Percentiles rank a stretch among this genome's conserved stretches.
phyloP scores from a whole-genome alignment of 2,797 vertebrate genomes.

The Gobionotothen gibberifrons region DNA sequence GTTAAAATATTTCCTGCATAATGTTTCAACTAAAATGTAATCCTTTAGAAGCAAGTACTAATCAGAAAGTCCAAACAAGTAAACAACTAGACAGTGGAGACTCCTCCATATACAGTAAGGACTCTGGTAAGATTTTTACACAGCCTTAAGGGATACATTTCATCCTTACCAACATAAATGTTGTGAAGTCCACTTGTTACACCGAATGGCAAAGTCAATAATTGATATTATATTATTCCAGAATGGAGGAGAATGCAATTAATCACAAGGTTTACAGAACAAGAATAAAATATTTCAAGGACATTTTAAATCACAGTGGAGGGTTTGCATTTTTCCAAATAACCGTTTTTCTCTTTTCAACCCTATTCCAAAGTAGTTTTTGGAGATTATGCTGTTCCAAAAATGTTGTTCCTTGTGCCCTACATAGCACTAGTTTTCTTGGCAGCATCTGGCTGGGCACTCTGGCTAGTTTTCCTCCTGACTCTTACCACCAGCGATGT shows the following conservation, averaged over 20 bases:
- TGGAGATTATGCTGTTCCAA: neutral
- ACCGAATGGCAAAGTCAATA: too few relatives aligned
- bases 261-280: neutral
- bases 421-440: conserved; percentile 8
- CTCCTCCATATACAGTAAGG: neutral
- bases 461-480: conserved; percentile 21
- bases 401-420: neutral
- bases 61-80: neutral
- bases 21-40: neutral
- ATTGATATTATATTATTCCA: too few relatives aligned
- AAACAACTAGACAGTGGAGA: neutral
- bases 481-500: conserved; percentile 38
- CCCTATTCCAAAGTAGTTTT: neutral
- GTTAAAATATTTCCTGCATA: neutral
- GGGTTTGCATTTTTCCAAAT: neutral
- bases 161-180: too few relatives aligned
- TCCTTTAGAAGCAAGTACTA: neutral
- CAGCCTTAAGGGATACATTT: neutral
- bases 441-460: conserved; percentile 3
- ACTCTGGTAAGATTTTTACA: neutral
- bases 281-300: neutral
- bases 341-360: neutral
- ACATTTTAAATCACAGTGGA: neutral
- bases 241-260: too few relatives aligned
- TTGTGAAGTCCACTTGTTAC: neutral